Conservation (phyloP, 2,113 vertebrate genomes). For the Cyanoliseus patagonus region DNA sequence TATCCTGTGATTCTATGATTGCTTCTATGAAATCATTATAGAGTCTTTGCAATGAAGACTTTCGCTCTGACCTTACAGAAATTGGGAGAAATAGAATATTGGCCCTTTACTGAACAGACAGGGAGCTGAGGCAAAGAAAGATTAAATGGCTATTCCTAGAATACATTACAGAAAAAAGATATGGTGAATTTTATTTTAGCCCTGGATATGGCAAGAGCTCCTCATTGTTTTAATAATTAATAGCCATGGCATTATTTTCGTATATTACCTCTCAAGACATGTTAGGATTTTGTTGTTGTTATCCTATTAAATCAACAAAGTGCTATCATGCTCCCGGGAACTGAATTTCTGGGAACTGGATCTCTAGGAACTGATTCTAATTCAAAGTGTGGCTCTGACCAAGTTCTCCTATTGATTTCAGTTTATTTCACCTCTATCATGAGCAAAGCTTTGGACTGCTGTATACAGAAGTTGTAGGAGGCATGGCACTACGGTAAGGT, state of each 20-base stretch:
- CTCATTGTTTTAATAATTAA: neutral
- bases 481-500: neutral
- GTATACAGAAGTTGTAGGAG: neutral
- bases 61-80: neutral
- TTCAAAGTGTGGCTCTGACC: neutral
- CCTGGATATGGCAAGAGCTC: neutral
- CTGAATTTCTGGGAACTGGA: neutral
- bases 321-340: neutral
- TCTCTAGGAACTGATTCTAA: neutral
- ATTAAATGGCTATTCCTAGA: neutral
- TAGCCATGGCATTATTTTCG: neutral
- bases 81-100: neutral
- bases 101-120: neutral
- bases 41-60: neutral
- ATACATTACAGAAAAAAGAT: neutral
- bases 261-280: neutral
- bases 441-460: neutral
- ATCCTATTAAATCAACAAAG: neutral
- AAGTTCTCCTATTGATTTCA: neutral
- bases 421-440: neutral
- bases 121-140: neutral
- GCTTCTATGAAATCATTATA: neutral
- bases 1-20: neutral
- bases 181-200: neutral
- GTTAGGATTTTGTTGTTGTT: neutral